A percentile compares a stretch with the other conserved stretches of the same genome.
phyloP scores from a whole-genome alignment of 2,888 invertebrate genomes.

The Synergus umbraculus region DNA sequence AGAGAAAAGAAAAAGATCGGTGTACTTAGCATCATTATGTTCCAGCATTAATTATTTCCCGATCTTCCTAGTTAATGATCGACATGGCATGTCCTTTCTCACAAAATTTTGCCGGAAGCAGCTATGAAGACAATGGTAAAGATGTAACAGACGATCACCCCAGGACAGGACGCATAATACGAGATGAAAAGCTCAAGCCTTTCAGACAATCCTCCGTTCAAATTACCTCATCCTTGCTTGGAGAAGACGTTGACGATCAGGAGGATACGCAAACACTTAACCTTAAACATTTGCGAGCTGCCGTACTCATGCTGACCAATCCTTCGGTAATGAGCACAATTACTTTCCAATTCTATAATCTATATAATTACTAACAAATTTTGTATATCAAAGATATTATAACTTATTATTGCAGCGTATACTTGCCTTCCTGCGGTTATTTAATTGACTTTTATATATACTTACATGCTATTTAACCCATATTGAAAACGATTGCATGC shows the following conservation, averaged over 20 bases:
- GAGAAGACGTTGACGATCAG: conserved; percentile 81
- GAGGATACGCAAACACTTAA: conserved; percentile 84
- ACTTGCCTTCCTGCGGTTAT: too few relatives aligned
- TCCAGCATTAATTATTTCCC: background rate
- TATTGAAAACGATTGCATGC: too few relatives aligned
- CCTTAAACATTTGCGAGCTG: conserved; percentile 88
- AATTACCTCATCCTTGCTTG: conserved; percentile 77
- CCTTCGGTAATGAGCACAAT: conserved; percentile 83
- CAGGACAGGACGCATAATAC: conserved; percentile 44
- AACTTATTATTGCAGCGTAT: too few relatives aligned
- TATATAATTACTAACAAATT: background rate
- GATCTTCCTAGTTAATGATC: background rate
- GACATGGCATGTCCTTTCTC: conserved; percentile 76
- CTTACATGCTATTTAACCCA: too few relatives aligned
- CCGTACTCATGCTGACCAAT: conserved; percentile 88
- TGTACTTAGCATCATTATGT: background rate
- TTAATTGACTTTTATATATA: too few relatives aligned
- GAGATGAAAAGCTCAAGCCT: conserved; percentile 67
- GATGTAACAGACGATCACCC: conserved; percentile 47
- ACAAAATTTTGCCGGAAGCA: conserved; percentile 55
- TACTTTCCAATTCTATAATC: background rate
- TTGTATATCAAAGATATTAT: background rate
- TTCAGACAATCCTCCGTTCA: conserved; percentile 84
- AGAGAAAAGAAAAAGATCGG: background rate
- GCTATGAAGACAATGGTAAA: conserved; percentile 57